Conservation (phyloP, 2,113 vertebrate genomes). For the Poecilia latipinna region DNA sequence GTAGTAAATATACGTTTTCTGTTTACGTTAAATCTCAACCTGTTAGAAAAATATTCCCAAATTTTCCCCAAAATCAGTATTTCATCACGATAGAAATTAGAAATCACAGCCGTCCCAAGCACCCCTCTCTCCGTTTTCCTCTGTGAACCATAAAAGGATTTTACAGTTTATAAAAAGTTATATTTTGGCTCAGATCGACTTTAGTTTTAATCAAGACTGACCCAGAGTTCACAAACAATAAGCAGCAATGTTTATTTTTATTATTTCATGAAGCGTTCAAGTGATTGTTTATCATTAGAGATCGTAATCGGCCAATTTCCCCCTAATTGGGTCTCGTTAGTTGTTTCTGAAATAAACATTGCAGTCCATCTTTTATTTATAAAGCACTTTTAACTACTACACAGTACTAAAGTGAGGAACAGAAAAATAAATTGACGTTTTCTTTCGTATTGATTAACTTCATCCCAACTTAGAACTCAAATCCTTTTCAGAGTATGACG, state of each 20-base stretch:
- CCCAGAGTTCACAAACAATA: not conserved
- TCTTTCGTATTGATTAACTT: not conserved
- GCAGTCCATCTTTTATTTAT: not conserved
- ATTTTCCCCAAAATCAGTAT: not conserved
- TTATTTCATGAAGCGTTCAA: not conserved
- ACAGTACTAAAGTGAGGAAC: too few relatives aligned
- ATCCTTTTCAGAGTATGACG: not conserved
- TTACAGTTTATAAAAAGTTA: not conserved
- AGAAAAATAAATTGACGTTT: too few relatives aligned
- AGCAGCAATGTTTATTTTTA: not conserved
- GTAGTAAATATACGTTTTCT: not conserved
- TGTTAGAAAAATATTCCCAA: not conserved
- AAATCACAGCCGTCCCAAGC: constrained; percentile 20
- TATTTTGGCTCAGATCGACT: not conserved
- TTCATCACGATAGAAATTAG: constrained; percentile 38
- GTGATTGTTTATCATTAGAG: not conserved
- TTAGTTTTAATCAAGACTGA: not conserved
- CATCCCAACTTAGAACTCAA: not conserved
- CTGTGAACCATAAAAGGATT: not conserved
- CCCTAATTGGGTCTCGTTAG: not conserved
- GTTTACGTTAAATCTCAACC: not conserved
- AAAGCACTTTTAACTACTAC: too few relatives aligned
- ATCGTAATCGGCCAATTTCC: not conserved
- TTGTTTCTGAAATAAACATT: not conserved
- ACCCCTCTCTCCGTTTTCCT: not conserved